Conservation (phyloP, 2,797 vertebrate genomes). For the Tolypeutes matacus region DNA sequence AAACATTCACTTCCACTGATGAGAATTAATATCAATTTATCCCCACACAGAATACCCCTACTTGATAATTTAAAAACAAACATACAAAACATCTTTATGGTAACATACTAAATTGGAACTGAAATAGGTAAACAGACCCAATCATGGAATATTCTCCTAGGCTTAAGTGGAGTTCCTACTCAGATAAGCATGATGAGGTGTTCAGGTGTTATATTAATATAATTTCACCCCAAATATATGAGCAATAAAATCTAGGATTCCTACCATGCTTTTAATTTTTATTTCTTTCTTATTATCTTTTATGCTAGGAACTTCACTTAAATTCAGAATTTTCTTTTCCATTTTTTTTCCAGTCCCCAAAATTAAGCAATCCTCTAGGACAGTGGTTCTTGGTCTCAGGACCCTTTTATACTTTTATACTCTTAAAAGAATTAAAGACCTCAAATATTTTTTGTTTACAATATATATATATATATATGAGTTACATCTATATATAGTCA, state of each 20-base stretch:
- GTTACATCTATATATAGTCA: neutral
- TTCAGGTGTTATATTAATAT: constrained; percentile 31
- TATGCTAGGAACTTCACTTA: constrained; percentile 35
- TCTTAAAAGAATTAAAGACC: constrained; percentile 43
- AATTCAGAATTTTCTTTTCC: constrained; percentile 61
- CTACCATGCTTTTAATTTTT: constrained; percentile 23
- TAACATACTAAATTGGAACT: constrained; percentile 35
- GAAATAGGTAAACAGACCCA: constrained; percentile 32
- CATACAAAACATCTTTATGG: neutral
- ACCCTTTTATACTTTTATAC: constrained; percentile 50
- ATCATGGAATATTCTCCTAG: constrained; percentile 27
- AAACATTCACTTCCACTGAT: constrained; percentile 44
- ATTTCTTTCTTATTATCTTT: neutral
- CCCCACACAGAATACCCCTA: neutral
- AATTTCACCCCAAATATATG: constrained; percentile 44
- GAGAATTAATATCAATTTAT: constrained; percentile 23
- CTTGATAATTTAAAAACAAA: neutral
- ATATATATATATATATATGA: neutral
- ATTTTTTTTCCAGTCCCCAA: constrained; percentile 48
- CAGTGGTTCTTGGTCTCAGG: constrained; percentile 56
- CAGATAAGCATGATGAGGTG: constrained; percentile 48
- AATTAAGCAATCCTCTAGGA: constrained; percentile 54
- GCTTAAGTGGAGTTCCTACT: constrained; percentile 8
- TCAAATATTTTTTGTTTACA: constrained; percentile 5
- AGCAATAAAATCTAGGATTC: constrained; percentile 31